phyloP scores from a whole-genome alignment of 2,888 invertebrate species.

The Lomographa bimaculata region DNA sequence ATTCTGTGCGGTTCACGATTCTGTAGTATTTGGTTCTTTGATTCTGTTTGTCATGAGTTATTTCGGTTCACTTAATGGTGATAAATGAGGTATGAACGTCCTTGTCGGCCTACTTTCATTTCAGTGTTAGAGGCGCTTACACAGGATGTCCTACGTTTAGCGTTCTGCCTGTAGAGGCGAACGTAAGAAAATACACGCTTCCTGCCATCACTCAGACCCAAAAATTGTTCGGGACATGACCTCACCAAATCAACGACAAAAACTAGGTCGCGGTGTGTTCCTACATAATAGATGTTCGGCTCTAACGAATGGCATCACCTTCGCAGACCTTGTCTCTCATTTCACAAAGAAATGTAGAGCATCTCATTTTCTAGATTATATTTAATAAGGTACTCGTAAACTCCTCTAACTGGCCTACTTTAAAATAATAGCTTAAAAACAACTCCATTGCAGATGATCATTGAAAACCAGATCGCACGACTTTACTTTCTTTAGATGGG shows the following conservation, averaged over 20 bases:
- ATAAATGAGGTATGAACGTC: constrained; percentile 24
- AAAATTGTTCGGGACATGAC: constrained; percentile 53
- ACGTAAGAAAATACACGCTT: constrained; percentile 58
- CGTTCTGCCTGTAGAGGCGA: constrained; percentile 35
- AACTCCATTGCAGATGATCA: too few relatives aligned
- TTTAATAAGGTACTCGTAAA: too few relatives aligned
- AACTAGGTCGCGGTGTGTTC: constrained; percentile 47
- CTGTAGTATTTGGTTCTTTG: neutral
- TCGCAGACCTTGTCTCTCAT: neutral
- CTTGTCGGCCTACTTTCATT: constrained; percentile 50
- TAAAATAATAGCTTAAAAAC: constrained; percentile 8
- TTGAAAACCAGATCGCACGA: constrained; percentile 17
- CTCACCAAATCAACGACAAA: constrained; percentile 53
- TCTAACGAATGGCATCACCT: constrained; percentile 9
- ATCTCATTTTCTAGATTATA: too few relatives aligned
- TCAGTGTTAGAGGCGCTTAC: constrained; percentile 37
- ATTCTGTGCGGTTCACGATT: constrained; percentile 3
- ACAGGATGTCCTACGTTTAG: constrained; percentile 56
- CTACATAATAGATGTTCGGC: constrained; percentile 10
- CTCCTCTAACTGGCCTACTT: constrained; percentile 5
- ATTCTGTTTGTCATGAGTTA: neutral
- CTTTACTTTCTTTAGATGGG: constrained; percentile 20
- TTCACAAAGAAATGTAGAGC: too few relatives aligned
- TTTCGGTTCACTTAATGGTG: neutral
- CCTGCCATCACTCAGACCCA: constrained; percentile 58